Conservation (phyloP, 1,140 invertebrate species). For the Aporrectodea caliginosa region DNA sequence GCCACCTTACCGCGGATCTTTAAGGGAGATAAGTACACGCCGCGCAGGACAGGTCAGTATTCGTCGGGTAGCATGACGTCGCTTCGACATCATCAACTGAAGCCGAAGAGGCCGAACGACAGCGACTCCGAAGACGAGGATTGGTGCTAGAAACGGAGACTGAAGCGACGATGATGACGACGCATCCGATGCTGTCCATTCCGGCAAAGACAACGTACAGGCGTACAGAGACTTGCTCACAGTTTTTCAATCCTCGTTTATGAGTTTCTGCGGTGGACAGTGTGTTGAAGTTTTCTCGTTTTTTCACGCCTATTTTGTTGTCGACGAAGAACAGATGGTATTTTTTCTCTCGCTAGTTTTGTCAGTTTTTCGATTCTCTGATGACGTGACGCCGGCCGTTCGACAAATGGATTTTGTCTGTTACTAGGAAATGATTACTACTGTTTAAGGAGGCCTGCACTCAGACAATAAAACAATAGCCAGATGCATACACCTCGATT, state of each 20-base stretch:
- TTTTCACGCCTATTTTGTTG: background rate
- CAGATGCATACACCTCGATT: too few species aligned
- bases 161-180: too few species aligned
- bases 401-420: too few species aligned
- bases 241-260: background rate
- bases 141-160: slow-evolving; percentile 27
- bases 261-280: background rate
- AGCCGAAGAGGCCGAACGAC: background rate
- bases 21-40: slow-evolving; percentile 1
- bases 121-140: slow-evolving; percentile 24
- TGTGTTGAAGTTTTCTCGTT: background rate
- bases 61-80: background rate
- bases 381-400: too few species aligned
- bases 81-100: background rate
- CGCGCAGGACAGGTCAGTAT: background rate
- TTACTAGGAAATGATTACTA: too few species aligned
- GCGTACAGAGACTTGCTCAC: background rate
- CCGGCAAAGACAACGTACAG: background rate
- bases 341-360: background rate
- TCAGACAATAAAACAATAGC: too few species aligned
- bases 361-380: too few species aligned
- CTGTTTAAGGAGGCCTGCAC: too few species aligned
- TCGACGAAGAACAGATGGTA: slow-evolving; percentile 2
- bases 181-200: background rate
- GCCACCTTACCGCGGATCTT: background rate